Conservation (phyloP, 2,888 invertebrate genomes). For the Ectemnius continuus region DNA sequence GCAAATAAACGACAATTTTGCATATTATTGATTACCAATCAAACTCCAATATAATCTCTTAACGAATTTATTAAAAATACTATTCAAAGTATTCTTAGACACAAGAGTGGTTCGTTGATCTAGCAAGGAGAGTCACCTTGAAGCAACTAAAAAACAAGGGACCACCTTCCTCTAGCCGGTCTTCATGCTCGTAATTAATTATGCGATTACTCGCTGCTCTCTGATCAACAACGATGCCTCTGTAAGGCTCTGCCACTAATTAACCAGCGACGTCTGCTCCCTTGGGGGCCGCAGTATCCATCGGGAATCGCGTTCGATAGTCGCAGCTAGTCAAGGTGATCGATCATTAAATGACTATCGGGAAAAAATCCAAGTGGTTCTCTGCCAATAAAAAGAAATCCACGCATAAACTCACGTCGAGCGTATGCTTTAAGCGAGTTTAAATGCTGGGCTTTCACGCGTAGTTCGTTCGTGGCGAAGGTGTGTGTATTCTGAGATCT, state of each 20-base stretch:
- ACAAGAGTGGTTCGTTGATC: too few relatives aligned
- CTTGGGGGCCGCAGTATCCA: background rate
- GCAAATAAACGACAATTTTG: conserved; percentile 16
- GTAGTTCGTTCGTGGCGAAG: background rate
- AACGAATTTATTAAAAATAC: too few relatives aligned
- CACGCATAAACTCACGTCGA: too few relatives aligned
- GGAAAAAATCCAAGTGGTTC: too few relatives aligned
- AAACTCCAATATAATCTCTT: too few relatives aligned
- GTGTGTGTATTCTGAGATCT: background rate
- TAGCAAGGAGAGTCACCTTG: conserved; percentile 13
- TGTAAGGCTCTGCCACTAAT: conserved; percentile 34
- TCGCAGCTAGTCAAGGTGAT: too few relatives aligned
- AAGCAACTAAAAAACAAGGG: conserved; percentile 27
- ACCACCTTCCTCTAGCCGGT: conserved; percentile 25
- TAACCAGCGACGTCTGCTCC: conserved; percentile 24
- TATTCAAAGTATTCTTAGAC: too few relatives aligned
- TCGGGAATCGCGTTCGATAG: too few relatives aligned
- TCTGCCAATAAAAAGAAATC: too few relatives aligned
- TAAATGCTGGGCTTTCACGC: too few relatives aligned
- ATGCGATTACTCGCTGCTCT: conserved; percentile 33
- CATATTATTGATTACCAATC: background rate
- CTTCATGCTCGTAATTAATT: conserved; percentile 42
- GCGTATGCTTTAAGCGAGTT: too few relatives aligned
- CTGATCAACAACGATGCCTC: conserved; percentile 35
- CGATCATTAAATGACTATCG: too few relatives aligned